phyloP scores from a whole-genome alignment of 1,140 invertebrate genomes.

The Littorina saxatilis region DNA sequence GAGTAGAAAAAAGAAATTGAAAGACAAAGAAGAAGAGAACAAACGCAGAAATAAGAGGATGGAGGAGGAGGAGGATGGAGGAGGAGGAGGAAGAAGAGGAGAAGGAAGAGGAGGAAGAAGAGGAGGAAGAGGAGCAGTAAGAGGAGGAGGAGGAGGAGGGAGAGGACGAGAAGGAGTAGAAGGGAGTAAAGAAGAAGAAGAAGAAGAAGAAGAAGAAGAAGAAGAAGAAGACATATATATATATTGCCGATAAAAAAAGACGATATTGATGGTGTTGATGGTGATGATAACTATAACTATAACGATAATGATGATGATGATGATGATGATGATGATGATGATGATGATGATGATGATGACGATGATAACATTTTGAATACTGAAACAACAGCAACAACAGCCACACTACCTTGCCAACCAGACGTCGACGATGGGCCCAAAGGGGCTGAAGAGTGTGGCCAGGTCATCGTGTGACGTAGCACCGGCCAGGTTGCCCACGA shows the following conservation, averaged over 20 bases:
- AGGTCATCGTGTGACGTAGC: constrained; percentile 59
- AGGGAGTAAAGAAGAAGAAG: too few relatives aligned
- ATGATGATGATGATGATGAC: too few relatives aligned
- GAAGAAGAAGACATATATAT: too few relatives aligned
- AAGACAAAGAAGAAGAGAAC: not conserved
- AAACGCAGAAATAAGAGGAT: not conserved
- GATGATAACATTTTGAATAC: too few relatives aligned
- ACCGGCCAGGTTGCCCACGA: constrained; percentile 64
- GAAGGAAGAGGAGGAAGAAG: not conserved
- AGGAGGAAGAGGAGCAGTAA: not conserved
- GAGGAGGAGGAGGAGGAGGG: not conserved
- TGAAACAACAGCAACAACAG: too few relatives aligned
- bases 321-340: too few relatives aligned
- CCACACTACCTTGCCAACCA: constrained; percentile 63
- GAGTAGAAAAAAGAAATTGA: not conserved
- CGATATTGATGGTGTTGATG: too few relatives aligned
- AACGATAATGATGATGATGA: too few relatives aligned
- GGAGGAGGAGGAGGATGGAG: not conserved
- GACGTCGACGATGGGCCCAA: constrained; percentile 59
- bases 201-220: too few relatives aligned
- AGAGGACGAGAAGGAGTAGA: too few relatives aligned
- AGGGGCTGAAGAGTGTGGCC: constrained; percentile 59
- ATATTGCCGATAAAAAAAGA: too few relatives aligned
- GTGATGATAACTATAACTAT: too few relatives aligned
- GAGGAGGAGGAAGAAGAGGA: not conserved